Base-by-base conservation (phyloP, 2,113 vertebrate species). In the Laterallus jamaicensis region DNA sequence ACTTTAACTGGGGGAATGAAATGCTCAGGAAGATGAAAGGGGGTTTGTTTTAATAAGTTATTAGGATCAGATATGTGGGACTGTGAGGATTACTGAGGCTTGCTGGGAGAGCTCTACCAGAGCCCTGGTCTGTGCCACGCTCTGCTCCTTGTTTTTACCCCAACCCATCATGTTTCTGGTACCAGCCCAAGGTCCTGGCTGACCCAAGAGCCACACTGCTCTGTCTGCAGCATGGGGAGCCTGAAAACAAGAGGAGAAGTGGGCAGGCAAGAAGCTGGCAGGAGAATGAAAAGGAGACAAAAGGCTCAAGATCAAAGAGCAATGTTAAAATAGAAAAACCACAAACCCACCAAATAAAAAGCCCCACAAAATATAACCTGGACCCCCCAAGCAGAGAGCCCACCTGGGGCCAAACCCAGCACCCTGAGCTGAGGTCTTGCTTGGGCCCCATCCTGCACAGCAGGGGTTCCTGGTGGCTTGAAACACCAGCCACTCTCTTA, bases 131-230 rank as follows among this genome's bases (percentile, higher is more conserved):
- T 35, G 49, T 54, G 24, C 60, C 24, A 26, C 26, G 8, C 37
- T 54, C 80, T 2, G 8, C 25, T 73, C 50, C 58, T 15, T 24
- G 0, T 39, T 52, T 56, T 56, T 62, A 13, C 24, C 56, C 6
- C 10, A 11, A 39, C 52, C 59, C 24, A 12, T 59, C 25, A 0
- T 0, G 1, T 7, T 55, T 32, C 62, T 64, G n/a, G 42, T 11
- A 7, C 56, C 31, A 35, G 16, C 50, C 5, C 1, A 31, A 68
- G 32, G 50, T 40, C 17, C n/a, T 1, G 7, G n/a, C n/a, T n/a
- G n/a, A 10, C 28, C 11, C 3, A 3, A 59, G 42, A 62, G 5
- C 62, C 56, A 22, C 13, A 2, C 25, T 44, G 55, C 11, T 5
- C 29, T 44, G 55, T 12, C 5, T 25, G 2, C 64, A 35, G 29